These are phyloP conservation scores for Asobara japonica DNA, from an alignment of 1,140 invertebrate genomes.

Conservation along the genomic window DNA sequence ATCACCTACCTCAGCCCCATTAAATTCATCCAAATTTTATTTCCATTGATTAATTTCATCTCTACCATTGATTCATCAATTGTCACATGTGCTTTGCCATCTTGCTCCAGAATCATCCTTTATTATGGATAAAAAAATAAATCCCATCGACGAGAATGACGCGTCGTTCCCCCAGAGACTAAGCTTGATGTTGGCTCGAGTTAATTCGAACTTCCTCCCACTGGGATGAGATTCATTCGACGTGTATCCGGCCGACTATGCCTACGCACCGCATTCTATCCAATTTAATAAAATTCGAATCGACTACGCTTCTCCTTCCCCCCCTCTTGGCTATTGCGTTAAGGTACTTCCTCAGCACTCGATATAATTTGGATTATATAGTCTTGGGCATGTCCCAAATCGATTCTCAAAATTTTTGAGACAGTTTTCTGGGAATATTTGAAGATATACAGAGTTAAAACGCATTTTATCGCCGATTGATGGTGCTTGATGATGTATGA, in stretches of 20 bases:
- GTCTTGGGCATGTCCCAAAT: too few relatives aligned
- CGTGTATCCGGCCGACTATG: slow-evolving; percentile 60
- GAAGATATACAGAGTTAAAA: too few relatives aligned
- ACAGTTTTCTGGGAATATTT: too few relatives aligned
- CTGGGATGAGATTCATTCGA: slow-evolving; percentile 64
- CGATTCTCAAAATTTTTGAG: too few relatives aligned
- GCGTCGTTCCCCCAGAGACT: slow-evolving; percentile 38
- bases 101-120: neutral
- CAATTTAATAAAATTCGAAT: slow-evolving; percentile 62
- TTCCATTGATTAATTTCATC: neutral
- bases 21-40: neutral
- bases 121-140: neutral
- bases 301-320: neutral
- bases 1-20: slow-evolving; percentile 34
- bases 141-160: slow-evolving; percentile 3
- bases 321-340: neutral
- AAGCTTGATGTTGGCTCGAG: slow-evolving; percentile 39
- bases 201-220: slow-evolving; percentile 65
- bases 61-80: neutral
- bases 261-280: slow-evolving; percentile 62
- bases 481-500: too few relatives aligned
- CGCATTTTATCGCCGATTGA: too few relatives aligned
- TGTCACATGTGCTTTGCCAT: neutral
- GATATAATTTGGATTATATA: too few relatives aligned
- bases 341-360: neutral